Evolutionary conservation across 1,140 invertebrate genomes (phyloP).

Genomic region (Eumeta japonica): DNA sequence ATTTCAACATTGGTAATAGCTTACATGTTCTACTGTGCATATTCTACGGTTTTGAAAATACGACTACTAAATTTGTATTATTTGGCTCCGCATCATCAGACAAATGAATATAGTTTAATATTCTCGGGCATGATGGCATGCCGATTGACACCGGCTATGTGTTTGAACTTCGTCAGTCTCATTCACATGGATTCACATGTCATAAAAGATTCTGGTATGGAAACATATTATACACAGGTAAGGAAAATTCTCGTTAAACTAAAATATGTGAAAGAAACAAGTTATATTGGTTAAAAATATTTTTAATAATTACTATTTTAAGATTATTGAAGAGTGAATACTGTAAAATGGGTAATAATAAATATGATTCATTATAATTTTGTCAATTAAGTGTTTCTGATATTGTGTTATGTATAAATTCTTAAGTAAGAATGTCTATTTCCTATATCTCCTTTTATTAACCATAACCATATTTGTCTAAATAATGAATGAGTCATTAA

Average conservation of each 20-base stretch:
- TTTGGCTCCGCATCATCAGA: constrained; percentile 94
- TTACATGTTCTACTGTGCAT: constrained; percentile 96
- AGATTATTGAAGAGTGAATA: too few relatives aligned
- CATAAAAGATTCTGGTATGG: constrained; percentile 75
- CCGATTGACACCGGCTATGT: constrained; percentile 95
- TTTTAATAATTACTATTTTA: too few relatives aligned
- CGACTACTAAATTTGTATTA: constrained; percentile 96
- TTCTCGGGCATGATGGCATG: constrained; percentile 98
- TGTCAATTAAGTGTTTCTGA: too few relatives aligned
- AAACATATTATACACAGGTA: constrained; percentile 89
- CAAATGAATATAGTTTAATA: constrained; percentile 97
- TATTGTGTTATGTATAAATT: too few relatives aligned
- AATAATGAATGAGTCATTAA: too few relatives aligned
- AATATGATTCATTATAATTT: too few relatives aligned
- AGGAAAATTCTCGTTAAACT: constrained; percentile 7
- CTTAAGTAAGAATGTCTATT: too few relatives aligned
- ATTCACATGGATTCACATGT: constrained; percentile 98
- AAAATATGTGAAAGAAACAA: neutral
- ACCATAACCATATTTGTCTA: too few relatives aligned
- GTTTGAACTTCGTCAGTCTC: constrained; percentile 95
- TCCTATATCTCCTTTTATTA: too few relatives aligned
- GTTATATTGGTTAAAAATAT: neutral
- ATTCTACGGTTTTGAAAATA: constrained; percentile 96
- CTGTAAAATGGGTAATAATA: too few relatives aligned
- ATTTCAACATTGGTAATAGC: constrained; percentile 87